Conservation (phyloP, 2,113 vertebrate species). For the Ptychochromis oligacanthus region DNA sequence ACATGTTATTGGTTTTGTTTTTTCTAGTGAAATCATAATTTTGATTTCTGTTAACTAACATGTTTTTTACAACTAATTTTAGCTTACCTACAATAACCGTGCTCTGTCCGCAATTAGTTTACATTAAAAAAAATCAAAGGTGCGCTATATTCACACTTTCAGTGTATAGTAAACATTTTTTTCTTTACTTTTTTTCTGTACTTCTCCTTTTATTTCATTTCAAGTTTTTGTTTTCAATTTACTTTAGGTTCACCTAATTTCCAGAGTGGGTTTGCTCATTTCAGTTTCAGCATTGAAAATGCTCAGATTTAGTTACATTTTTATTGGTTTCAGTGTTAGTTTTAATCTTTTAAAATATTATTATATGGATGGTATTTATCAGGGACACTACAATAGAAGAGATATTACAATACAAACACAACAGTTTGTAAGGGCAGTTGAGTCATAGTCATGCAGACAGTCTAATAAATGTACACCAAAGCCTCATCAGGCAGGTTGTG, state of each 20-base stretch:
- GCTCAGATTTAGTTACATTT: background rate
- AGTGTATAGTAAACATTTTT: no score
- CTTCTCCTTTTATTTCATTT: background rate
- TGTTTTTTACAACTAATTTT: background rate
- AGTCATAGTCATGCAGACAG: background rate
- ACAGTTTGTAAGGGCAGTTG: background rate
- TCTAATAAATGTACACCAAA: background rate
- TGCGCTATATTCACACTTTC: no score
- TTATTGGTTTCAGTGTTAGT: background rate
- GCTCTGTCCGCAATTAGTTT: background rate
- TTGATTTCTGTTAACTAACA: background rate
- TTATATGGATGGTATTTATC: rapidly evolving
- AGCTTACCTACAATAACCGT: background rate
- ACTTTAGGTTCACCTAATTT: background rate
- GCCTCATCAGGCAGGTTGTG: background rate
- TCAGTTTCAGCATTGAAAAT: no score
- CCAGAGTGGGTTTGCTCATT: background rate
- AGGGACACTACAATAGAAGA: no score
- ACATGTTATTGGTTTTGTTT: background rate
- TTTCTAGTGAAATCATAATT: no score
- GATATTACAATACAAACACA: background rate
- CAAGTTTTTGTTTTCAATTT: background rate
- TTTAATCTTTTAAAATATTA: background rate
- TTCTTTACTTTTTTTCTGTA: no score
- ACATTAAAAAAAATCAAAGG: no score